A percentile compares a stretch with the other conserved stretches of the same genome.
Conservation (phyloP, 2,797 vertebrate genomes). For the Sciurus carolinensis region DNA sequence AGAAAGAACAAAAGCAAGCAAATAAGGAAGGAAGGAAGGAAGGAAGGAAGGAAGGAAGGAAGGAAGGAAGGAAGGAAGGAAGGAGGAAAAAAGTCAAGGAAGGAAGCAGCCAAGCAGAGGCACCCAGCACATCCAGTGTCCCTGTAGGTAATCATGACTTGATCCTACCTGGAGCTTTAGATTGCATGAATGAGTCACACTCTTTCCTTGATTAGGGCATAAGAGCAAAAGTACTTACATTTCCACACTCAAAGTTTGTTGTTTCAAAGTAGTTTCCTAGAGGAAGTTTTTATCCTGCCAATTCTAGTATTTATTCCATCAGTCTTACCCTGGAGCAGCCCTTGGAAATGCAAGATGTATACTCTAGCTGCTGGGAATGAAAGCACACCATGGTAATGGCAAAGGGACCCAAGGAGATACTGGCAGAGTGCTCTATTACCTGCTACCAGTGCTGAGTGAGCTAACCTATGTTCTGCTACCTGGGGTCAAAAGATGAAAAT, state of each 20-base stretch:
- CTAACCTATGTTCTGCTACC: background rate
- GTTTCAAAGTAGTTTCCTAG: background rate
- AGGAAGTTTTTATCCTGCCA: background rate
- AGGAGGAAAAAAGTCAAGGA: background rate
- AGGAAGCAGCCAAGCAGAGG: background rate
- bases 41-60: background rate
- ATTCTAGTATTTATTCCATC: background rate
- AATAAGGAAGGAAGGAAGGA: background rate
- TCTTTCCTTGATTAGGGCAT: background rate
- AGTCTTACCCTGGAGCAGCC: background rate
- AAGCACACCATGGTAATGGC: background rate
- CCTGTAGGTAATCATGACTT: background rate
- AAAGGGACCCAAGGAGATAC: background rate
- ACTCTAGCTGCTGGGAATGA: background rate
- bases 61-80: background rate
- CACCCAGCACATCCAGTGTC: background rate
- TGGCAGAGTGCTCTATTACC: background rate
- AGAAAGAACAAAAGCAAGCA: background rate
- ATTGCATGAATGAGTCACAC: background rate
- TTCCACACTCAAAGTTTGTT: background rate
- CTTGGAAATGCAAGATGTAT: background rate
- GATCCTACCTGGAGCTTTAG: background rate
- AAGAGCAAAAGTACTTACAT: background rate
- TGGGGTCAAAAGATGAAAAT: background rate
- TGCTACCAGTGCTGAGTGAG: background rate